These are phyloP conservation scores for Manduca sexta DNA, from an alignment of 1,140 invertebrate species.

Conservation along the genomic window DNA sequence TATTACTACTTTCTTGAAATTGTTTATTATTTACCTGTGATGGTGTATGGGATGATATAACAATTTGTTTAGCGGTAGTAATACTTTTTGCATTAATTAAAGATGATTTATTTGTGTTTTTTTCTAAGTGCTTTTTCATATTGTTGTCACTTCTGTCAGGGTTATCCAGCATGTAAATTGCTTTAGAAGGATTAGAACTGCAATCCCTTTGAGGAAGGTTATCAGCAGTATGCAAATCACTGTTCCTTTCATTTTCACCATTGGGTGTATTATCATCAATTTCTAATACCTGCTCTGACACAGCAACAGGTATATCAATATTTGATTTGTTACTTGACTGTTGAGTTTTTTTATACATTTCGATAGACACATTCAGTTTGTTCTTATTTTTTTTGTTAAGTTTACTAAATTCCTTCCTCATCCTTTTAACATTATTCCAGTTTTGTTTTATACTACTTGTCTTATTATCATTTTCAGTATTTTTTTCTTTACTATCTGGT, in stretches of 20 bases:
- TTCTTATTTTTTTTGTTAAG: slow-evolving; percentile 51
- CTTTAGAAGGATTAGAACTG: too few relatives aligned
- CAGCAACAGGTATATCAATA: slow-evolving; percentile 3
- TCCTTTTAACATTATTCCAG: slow-evolving; percentile 57
- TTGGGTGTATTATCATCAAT: slow-evolving; percentile 26
- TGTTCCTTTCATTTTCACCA: slow-evolving; percentile 1
- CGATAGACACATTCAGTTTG: slow-evolving; percentile 62
- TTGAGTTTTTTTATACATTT: slow-evolving; percentile 50
- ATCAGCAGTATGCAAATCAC: background rate
- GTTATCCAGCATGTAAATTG: too few relatives aligned
- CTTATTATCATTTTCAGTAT: slow-evolving; percentile 27
- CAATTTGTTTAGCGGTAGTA: too few relatives aligned
- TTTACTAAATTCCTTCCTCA: slow-evolving; percentile 60
- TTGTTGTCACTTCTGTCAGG: too few relatives aligned
- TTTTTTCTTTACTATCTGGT: slow-evolving; percentile 25
- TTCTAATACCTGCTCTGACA: slow-evolving; percentile 13
- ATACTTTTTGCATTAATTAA: too few relatives aligned
- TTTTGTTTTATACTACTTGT: slow-evolving; percentile 36
- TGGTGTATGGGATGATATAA: too few relatives aligned
- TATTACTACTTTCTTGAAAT: too few relatives aligned
- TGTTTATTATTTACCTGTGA: too few relatives aligned
- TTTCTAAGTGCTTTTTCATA: too few relatives aligned
- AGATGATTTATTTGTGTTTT: too few relatives aligned
- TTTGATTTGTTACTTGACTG: slow-evolving; percentile 19
- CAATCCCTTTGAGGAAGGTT: background rate